Percentiles rank a stretch among this genome's conserved stretches.
Evolutionary conservation across 2,797 vertebrate genomes (phyloP).

Genomic region (Rallus crepitans): DNA sequence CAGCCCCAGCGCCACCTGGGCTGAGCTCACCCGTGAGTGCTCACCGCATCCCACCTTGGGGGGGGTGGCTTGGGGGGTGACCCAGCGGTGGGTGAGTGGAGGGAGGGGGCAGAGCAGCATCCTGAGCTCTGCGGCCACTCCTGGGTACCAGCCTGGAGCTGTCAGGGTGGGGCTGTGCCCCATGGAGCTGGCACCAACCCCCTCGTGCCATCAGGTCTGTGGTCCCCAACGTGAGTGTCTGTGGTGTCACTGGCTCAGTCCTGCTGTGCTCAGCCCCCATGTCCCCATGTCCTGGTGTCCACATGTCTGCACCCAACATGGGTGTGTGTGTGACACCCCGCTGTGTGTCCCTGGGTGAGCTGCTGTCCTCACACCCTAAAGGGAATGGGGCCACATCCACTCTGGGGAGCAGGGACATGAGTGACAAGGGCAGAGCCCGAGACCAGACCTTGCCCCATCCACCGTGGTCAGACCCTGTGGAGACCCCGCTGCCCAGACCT

Average conservation of each 20-base stretch:
- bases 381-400: fast-evolving
- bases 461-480: fast-evolving
- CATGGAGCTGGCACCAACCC: fast-evolving
- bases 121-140: neutral
- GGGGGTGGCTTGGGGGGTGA: neutral
- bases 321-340: fast-evolving
- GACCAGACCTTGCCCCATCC: fast-evolving
- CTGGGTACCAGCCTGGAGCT: neutral
- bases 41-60: fast-evolving
- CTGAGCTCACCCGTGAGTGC: constrained; percentile 90
- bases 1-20: constrained; percentile 85
- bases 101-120: neutral
- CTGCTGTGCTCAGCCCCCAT: neutral
- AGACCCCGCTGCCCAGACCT: fast-evolving
- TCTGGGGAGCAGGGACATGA: neutral
- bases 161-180: neutral
- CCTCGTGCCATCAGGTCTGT: neutral
- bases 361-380: neutral
- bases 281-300: neutral
- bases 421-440: neutral
- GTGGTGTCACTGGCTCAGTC: neutral
- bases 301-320: fast-evolving
- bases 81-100: fast-evolving
- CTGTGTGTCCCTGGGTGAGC: neutral
- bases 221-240: fast-evolving